Evolutionary conservation across 2,888 invertebrate species (phyloP).

Genomic region (Macrosoma leucophasiata): DNA sequence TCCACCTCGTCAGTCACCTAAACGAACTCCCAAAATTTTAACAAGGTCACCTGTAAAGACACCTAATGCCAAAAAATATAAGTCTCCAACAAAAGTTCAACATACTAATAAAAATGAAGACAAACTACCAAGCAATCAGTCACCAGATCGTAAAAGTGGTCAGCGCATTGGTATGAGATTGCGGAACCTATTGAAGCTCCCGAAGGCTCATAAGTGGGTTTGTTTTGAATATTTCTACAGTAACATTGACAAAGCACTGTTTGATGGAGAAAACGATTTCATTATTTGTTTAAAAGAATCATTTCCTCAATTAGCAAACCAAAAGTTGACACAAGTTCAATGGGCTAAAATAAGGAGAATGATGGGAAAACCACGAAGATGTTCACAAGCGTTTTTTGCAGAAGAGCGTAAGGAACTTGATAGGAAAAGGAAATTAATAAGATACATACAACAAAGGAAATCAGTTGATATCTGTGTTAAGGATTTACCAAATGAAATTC

Average conservation of each 20-base stretch:
- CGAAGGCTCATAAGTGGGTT: slow-evolving; percentile 99
- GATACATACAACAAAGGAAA: slow-evolving; percentile 94
- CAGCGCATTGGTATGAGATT: slow-evolving; percentile 92
- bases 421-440: slow-evolving; percentile 91
- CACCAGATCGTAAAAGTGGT: slow-evolving; percentile 89
- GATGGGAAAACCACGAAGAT: slow-evolving; percentile 98
- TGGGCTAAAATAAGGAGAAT: slow-evolving; percentile 97
- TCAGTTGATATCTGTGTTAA: slow-evolving; percentile 85
- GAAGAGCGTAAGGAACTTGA: slow-evolving; percentile 95
- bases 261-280: slow-evolving; percentile 97
- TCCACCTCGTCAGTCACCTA: slow-evolving; percentile 83
- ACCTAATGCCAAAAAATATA: slow-evolving; percentile 63
- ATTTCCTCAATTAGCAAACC: slow-evolving; percentile 92
- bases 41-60: slow-evolving; percentile 60
- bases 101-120: slow-evolving; percentile 65
- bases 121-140: slow-evolving; percentile 57
- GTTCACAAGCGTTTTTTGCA: slow-evolving; percentile 95
- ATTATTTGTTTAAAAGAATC: slow-evolving; percentile 94
- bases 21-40: slow-evolving; percentile 78
- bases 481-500: slow-evolving; percentile 96
- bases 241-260: slow-evolving; percentile 95
- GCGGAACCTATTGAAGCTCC: slow-evolving; percentile 94
- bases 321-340: slow-evolving; percentile 89
- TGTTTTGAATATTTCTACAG: slow-evolving; percentile 99
- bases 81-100: slow-evolving; percentile 72